These are phyloP conservation scores for Drosophila hawaiiensis DNA, from an alignment of 2,888 invertebrate genomes.

Conservation along the genomic window DNA sequence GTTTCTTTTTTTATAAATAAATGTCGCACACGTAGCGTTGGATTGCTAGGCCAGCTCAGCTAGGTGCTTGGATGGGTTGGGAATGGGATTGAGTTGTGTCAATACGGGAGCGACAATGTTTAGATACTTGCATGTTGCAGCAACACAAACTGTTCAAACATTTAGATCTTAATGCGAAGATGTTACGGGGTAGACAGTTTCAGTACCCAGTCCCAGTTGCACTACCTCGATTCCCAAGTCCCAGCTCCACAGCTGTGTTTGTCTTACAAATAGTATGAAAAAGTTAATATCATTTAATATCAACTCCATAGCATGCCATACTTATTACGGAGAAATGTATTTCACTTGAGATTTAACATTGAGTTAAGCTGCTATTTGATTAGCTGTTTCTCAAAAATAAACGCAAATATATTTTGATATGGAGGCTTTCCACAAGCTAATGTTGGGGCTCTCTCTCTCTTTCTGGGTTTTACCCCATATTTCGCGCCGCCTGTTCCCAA, in stretches of 20 bases:
- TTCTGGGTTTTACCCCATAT: conserved; percentile 59
- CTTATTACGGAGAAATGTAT: conserved; percentile 42
- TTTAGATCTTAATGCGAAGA: conserved; percentile 77
- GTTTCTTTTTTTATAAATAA: conserved; percentile 52
- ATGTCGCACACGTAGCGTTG: conserved; percentile 71
- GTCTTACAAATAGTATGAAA: conserved; percentile 24
- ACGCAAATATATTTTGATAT: conserved; percentile 33
- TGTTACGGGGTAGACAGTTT: conserved; percentile 54
- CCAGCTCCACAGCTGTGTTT: conserved; percentile 40
- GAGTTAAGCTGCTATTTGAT: conserved; percentile 49
- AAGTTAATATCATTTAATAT: conserved; percentile 29
- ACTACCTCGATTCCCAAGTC: conserved; percentile 8
- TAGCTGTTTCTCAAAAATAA: conserved; percentile 68
- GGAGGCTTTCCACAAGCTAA: conserved; percentile 12
- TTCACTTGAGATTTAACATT: conserved; percentile 76
- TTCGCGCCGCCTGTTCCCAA: conserved; percentile 48
- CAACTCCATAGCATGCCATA: neutral
- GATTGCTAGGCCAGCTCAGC: conserved; percentile 31
- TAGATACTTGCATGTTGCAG: conserved; percentile 71
- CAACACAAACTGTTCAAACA: conserved; percentile 78
- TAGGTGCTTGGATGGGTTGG: conserved; percentile 17
- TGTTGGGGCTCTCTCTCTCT: neutral
- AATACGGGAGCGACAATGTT: conserved; percentile 67
- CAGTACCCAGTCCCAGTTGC: conserved; percentile 2
- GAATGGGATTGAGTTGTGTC: conserved; percentile 64